phyloP scores from a whole-genome alignment of 2,888 invertebrate genomes.

The Trissoscelio sp. region DNA sequence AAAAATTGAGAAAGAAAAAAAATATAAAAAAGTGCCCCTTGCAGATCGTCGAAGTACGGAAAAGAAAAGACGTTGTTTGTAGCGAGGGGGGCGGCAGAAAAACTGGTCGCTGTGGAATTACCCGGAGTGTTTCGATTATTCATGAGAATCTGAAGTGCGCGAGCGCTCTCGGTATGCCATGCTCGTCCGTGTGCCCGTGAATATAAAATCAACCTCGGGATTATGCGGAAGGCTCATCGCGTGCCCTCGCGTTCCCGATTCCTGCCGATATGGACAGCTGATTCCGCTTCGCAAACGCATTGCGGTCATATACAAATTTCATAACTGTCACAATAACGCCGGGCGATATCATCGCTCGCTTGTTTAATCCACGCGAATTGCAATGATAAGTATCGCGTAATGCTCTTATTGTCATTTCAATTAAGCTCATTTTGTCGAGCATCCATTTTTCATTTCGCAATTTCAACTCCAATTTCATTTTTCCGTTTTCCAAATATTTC shows the following conservation, averaged over 20 bases:
- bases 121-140: constrained; percentile 70
- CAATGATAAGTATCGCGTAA: neutral
- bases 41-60: constrained; percentile 43
- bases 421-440: constrained; percentile 6
- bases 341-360: constrained; percentile 22
- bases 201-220: constrained; percentile 73
- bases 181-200: constrained; percentile 68
- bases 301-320: constrained; percentile 63
- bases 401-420: constrained; percentile 24
- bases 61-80: constrained; percentile 47
- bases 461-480: neutral
- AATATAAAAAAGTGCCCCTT: neutral
- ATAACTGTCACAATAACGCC: constrained; percentile 59
- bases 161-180: constrained; percentile 57
- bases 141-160: constrained; percentile 70
- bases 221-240: constrained; percentile 71
- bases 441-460: constrained; percentile 1
- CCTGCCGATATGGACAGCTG: constrained; percentile 63
- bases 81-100: constrained; percentile 58
- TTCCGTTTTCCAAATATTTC: too few relatives aligned
- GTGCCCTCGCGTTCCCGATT: constrained; percentile 69
- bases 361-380: constrained; percentile 16
- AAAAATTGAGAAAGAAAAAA: neutral
- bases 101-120: constrained; percentile 74
- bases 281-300: constrained; percentile 56